Evolutionary conservation across 2,797 vertebrate genomes (phyloP), one percentile per base, ranked within the genome.

Genomic region (Neomorphus geoffroyi): DNA sequence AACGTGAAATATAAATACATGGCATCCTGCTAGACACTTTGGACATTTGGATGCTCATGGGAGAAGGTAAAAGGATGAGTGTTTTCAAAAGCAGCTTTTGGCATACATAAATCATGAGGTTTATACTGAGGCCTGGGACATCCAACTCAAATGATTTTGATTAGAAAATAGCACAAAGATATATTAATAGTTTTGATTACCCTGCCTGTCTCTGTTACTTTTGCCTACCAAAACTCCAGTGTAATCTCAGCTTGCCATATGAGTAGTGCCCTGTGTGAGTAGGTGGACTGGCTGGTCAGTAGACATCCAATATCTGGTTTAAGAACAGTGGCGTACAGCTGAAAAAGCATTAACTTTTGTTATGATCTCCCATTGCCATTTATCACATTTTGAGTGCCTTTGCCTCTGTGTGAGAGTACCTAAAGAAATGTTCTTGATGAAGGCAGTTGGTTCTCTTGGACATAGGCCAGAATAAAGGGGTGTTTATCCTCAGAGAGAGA

Each of bases 81-180:
- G 64, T 83, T 90, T 90, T 81, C 6, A 5, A 94, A 92, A 86
- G 90, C 92, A 66, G 77, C 70, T 90, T 93, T 90, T 69, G 91
- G 33, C 60, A 84, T 94, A 30, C 73, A 77, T 88, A 93, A 96
- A 92, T 86, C 51, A 85, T 88, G 83, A 95, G 70, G 46, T 88
- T 86, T 90, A 23, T 67, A 18, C 33, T 24, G 58, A 88, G 70
- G 56, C 62, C 85, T 84, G 70, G 70, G 85, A 92, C 50, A 60
- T 67, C 32, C 70, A 51, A 9, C 58, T 81, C 9, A 1, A 13
- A 81, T 33, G 11, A 46, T 81, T 88, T 93, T 84, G 53, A 33
- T 90, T 77, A 70, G 82, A 35, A 45, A 92, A 64, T 28, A 58
- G 32, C 43, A 33, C 1, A 0, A 83, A 88, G 51, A 84, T 33